Base-by-base conservation (phyloP, 2,888 invertebrate genomes). In the Anticlea derivata region DNA sequence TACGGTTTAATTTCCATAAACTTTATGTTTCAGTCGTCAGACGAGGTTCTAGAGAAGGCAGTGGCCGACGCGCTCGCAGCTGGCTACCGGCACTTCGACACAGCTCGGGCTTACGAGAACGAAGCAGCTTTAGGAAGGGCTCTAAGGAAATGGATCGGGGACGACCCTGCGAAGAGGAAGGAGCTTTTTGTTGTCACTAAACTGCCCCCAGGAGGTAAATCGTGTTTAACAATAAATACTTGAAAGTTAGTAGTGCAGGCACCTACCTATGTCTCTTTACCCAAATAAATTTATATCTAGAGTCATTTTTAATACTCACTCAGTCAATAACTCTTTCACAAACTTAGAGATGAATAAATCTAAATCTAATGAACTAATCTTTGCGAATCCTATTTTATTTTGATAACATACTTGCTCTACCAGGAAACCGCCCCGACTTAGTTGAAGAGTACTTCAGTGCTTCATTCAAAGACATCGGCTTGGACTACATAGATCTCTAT, bases 121-220 rank as follows among this genome's bases (percentile, higher is more conserved):
- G 97, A 97, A 73, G 90, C 91, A 1, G 92, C 92, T 0, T 93
- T 97, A 60, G 97, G 97, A 0, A 92, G 93, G 30, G 94, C 95
- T 0, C 83, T 97, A 0, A 92, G 93, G 58, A 92, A 92, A 51
- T 95, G 95, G 94, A 80, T 97, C 24, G 92, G 92, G 34, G 91
- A 92, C 3, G 94, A 94, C 44, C 93, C 93, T 70, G 70, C 93
- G 0, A 94, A 91, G 65, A 92, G 97, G 60, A 94, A 95, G 63
- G 96, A 97, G 37, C 81, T 97, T 0, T 97, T 96, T 74, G 91
- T 97, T 37, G 95, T 95, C n/a, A 96, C 97, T 6, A 97, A 97
- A 83, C 91, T 97, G 61, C 94, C 94, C 12, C 92, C 93, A 7
- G 82, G 91, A 63, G 93, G 94, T 88, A 74, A 41, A 35, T 29